A percentile compares a stretch with the other conserved stretches of the same genome.
Evolutionary conservation across 1,140 invertebrate genomes (phyloP).

Genomic region (Oreohelix idahoensis): DNA sequence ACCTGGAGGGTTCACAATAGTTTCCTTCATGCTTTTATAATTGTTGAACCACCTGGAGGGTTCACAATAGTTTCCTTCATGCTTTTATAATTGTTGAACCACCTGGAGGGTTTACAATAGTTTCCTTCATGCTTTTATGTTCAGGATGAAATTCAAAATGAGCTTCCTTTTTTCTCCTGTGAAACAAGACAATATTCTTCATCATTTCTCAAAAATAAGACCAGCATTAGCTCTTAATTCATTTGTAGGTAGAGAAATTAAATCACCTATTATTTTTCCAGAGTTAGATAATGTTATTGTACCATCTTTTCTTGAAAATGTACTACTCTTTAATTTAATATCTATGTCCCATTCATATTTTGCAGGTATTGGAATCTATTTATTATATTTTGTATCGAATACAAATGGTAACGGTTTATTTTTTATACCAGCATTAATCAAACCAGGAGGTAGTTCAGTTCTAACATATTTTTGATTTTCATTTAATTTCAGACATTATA

Average conservation of each 20-base stretch:
- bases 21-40: neutral
- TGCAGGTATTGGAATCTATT: neutral
- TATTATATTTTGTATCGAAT: too few species aligned
- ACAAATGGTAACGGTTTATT: too few species aligned
- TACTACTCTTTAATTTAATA: neutral
- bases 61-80: too few species aligned
- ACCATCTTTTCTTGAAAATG: neutral
- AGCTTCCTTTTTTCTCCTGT: neutral
- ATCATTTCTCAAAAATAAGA: neutral
- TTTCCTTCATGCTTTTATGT: neutral
- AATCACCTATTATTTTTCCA: neutral
- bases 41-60: neutral
- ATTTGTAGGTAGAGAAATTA: neutral
- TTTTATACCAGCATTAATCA: too few species aligned
- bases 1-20: neutral
- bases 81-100: conserved; percentile 7
- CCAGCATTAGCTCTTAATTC: neutral
- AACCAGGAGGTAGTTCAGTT: too few species aligned
- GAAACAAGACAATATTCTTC: neutral
- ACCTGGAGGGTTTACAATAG: neutral
- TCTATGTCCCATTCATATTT: neutral
- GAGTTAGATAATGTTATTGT: neutral
- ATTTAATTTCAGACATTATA: too few species aligned
- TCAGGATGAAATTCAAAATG: neutral
- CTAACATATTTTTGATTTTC: too few species aligned